phyloP scores from a whole-genome alignment of 1,140 invertebrate species.

The Zophobas atratus region DNA sequence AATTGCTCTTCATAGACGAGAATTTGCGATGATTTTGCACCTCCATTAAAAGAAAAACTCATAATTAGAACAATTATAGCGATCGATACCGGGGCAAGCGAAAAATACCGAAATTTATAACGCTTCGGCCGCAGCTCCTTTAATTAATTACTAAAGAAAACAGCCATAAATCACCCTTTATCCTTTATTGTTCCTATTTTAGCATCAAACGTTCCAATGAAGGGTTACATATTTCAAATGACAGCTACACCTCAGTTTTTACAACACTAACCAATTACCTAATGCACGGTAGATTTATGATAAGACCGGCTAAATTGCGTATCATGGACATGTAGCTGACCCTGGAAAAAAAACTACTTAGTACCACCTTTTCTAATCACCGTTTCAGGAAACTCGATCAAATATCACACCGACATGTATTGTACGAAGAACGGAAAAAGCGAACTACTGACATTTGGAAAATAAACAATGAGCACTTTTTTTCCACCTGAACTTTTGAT shows the following conservation, averaged over 20 bases:
- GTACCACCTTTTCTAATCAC: too few relatives aligned
- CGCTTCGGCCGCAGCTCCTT: constrained; percentile 18
- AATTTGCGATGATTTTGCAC: constrained; percentile 8
- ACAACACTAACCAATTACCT: constrained; percentile 5
- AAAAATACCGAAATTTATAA: constrained; percentile 20
- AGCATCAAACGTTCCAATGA: neutral
- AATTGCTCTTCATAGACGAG: constrained; percentile 26
- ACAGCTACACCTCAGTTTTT: neutral
- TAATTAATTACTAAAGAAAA: constrained; percentile 25
- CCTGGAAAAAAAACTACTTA: too few relatives aligned
- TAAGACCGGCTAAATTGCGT: too few relatives aligned
- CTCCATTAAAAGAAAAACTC: constrained; percentile 23
- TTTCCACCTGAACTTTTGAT: too few relatives aligned
- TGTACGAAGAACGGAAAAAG: too few relatives aligned
- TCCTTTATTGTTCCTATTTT: constrained; percentile 10
- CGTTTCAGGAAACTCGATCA: too few relatives aligned
- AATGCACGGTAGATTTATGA: neutral
- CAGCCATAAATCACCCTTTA: constrained; percentile 32
- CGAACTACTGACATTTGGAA: too few relatives aligned
- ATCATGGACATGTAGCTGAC: too few relatives aligned
- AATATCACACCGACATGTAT: too few relatives aligned
- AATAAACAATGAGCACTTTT: too few relatives aligned
- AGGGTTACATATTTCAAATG: constrained; percentile 4
- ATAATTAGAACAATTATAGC: constrained; percentile 7
- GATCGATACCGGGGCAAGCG: constrained; percentile 15